A percentile compares a stretch with the other conserved stretches of the same genome.
Evolutionary conservation across 2,888 invertebrate genomes (phyloP).

Genomic region (Ypsolopha scabrella): DNA sequence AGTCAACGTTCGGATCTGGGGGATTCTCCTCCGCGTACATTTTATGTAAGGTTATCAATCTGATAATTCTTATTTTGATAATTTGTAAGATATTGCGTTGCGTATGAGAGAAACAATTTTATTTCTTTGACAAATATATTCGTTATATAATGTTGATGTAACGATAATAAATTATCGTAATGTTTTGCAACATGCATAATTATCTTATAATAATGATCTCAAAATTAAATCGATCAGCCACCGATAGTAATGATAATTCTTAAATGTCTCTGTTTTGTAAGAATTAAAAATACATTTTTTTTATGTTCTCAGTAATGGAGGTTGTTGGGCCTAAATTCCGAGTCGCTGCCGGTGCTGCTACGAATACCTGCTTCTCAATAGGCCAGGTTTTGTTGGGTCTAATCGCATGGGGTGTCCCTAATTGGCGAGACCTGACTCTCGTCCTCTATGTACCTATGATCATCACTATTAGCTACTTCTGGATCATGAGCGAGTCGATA

Average conservation of each 20-base stretch:
- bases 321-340: slow-evolving; percentile 75
- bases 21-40: slow-evolving; percentile 79
- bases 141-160: neutral
- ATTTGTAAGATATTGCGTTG: neutral
- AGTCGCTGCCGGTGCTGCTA: slow-evolving; percentile 72
- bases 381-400: slow-evolving; percentile 73
- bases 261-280: too few relatives aligned
- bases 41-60: slow-evolving; percentile 56
- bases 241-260: too few relatives aligned
- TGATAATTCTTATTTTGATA: neutral
- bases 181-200: too few relatives aligned
- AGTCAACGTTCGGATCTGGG: slow-evolving; percentile 74
- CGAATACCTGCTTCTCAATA: slow-evolving; percentile 73
- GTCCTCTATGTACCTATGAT: slow-evolving; percentile 74
- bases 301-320: slow-evolving; percentile 66
- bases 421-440: slow-evolving; percentile 73
- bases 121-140: neutral
- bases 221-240: too few relatives aligned
- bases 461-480: slow-evolving; percentile 70
- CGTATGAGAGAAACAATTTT: neutral
- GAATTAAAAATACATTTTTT: neutral
- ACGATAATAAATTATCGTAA: neutral
- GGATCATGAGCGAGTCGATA: slow-evolving; percentile 75
- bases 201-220: too few relatives aligned
- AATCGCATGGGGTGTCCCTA: slow-evolving; percentile 70